Evolutionary conservation across 1,140 invertebrate species (phyloP).

Genomic region (Aleiodes sp.): DNA sequence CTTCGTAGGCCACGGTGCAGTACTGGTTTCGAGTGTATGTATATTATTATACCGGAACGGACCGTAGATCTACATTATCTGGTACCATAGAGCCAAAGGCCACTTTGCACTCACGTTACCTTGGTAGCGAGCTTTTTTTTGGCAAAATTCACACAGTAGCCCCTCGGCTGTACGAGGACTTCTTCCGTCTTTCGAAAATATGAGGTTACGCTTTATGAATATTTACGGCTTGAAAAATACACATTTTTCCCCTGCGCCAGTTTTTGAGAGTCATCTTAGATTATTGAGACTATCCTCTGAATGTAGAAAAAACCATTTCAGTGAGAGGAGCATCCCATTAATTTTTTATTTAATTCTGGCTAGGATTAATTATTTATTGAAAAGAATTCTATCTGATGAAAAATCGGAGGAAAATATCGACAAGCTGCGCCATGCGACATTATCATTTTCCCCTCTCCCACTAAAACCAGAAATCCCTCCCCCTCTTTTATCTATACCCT

Average conservation of each 20-base stretch:
- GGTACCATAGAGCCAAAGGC: constrained; percentile 44
- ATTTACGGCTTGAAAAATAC: constrained; percentile 39
- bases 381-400: too few species aligned
- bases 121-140: constrained; percentile 5
- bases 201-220: constrained; percentile 48
- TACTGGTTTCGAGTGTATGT: constrained; percentile 5
- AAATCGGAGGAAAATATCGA: too few species aligned
- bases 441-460: too few species aligned
- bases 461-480: too few species aligned
- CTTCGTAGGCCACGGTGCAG: constrained; percentile 42
- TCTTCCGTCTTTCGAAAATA: constrained; percentile 52
- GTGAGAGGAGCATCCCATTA: too few species aligned
- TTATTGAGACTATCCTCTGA: too few species aligned
- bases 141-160: constrained; percentile 13
- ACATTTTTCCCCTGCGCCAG: constrained; percentile 15
- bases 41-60: constrained; percentile 30
- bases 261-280: too few species aligned
- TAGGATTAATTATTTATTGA: too few species aligned
- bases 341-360: too few species aligned
- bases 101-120: constrained; percentile 41
- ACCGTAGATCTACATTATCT: constrained; percentile 48
- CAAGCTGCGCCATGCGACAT: too few species aligned
- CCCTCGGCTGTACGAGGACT: constrained; percentile 22
- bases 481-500: neutral
- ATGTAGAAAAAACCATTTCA: too few species aligned